Evolutionary conservation across 2,113 vertebrate genomes (phyloP), one percentile per base, ranked within the genome.

Genomic region (Anguilla japonica): DNA sequence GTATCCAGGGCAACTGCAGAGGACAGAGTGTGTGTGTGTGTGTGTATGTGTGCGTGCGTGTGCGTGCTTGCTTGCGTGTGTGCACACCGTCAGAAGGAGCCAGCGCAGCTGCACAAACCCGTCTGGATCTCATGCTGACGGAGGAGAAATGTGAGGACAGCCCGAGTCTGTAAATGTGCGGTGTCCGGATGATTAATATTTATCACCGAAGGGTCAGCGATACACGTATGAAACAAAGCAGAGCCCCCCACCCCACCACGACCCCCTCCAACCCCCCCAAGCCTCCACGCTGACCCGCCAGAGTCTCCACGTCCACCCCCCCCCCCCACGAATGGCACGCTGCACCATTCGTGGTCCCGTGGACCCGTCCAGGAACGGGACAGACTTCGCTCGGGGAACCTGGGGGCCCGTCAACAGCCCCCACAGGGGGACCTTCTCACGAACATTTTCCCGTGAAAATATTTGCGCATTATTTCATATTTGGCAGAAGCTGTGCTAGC

Each of bases 381-480:
- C 20, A 16, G 78, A 60, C 53, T 9, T 85, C 43, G 41, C 22
- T 85, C 43, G 20, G 29, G 46, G 43, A 79, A 15, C 22, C 60
- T 80, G 67, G 50, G 50, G 50, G 7, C 60, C 75, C 56, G 26
- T 22, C 5, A 43, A 41, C 11, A 8, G 43, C 34, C 71, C 40
- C 60, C 34, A 34, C 34, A n/a, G 41, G 11, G 26, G 67, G 26
- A 14, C 60, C 26, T 15, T 43, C 84, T 56, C 50, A 43, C 84
- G 46, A 80, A 85, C 50, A 80, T 18, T 20, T 57, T 41, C 20
- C n/a, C 11, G 5, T 60, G 84, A 85, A 57, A 79, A 57, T 80
- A 60, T 85, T 85, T 85, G 46, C 20, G 22, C 79, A 56, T 85
- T n/a, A 46, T 57, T 85, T 81, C 22, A 81, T 34, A 60, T 85